Evolutionary conservation across 2,888 invertebrate species (phyloP).

Genomic region (Drosophila formosana): DNA sequence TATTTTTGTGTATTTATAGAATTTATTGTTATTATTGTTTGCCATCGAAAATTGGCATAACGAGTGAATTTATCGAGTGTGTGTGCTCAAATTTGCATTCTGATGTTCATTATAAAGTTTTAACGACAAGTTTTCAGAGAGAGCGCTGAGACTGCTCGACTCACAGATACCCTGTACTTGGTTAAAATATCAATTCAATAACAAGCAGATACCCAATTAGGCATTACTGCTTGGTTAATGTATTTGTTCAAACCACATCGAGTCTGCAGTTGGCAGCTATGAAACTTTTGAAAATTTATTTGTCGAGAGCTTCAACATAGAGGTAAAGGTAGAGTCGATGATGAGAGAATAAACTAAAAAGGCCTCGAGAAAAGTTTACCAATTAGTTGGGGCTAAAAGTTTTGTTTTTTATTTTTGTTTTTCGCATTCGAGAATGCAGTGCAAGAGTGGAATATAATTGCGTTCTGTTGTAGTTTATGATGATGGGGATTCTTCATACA

Average conservation of each 20-base stretch:
- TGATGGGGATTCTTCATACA: conserved; percentile 29
- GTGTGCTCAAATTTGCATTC: conserved; percentile 21
- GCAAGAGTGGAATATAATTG: conserved; percentile 59
- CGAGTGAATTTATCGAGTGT: conserved; percentile 28
- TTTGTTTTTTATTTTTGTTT: conserved; percentile 3
- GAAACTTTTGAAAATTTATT: conserved; percentile 55
- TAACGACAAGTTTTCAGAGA: neutral
- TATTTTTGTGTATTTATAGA: neutral
- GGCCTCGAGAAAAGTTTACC: conserved; percentile 56
- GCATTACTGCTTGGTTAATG: too few relatives aligned
- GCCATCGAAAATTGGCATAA: conserved; percentile 2
- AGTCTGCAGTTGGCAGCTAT: conserved; percentile 29
- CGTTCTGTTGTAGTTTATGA: conserved; percentile 39
- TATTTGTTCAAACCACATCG: too few relatives aligned
- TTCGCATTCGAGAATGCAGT: conserved; percentile 16
- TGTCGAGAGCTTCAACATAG: conserved; percentile 30
- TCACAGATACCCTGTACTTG: neutral
- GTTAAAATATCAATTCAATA: neutral
- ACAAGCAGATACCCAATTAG: too few relatives aligned
- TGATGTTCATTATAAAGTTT: conserved; percentile 62
- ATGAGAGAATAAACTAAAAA: conserved; percentile 24
- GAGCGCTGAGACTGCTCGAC: neutral
- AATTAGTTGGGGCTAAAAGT: conserved; percentile 51
- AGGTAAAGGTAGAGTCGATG: neutral
- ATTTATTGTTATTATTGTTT: neutral